Base-by-base conservation (phyloP, 1,140 invertebrate species). In the Phenacoccus solenopsis region DNA sequence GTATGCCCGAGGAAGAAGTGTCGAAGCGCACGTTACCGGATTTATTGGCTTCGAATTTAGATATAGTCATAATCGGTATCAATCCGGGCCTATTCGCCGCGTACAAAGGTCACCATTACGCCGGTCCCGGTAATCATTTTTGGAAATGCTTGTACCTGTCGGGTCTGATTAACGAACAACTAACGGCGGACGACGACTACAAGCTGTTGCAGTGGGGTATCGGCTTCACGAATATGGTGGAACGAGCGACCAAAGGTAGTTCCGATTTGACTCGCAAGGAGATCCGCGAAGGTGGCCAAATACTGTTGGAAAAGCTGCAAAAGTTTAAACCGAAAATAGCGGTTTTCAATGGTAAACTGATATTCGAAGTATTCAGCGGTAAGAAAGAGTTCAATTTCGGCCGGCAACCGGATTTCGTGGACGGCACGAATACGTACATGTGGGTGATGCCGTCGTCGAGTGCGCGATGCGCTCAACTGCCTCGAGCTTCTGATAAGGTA, bases 381-480 rank as follows among this genome's bases (percentile, higher is more conserved):
- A 96, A 96, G 80, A 98, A 98, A 79, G 94, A 98, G 78, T 98
- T 98, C 81, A 88, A 91, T 78, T 96, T 98, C 81, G 96, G 96
- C 64, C 89, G 94, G 76, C 95, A 98, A 79, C 91, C 93, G 0
- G 93, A 93, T 78, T 85, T 89, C 32, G 87, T 98, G 24, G 90
- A 94, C 73, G 94, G 93, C 68, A 96, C 94, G 21, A 92, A 92
- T 77, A 96, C 94, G 72, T 90, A 94, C 78, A 93, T 97, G 83
- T 98, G 93, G 92, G 95, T 98, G 76, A 97, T 98, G 94, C 95
- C 96, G 71, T 98, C 95, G 38, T 97, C 94, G 24, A 96, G 93
- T 78, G 95, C 96, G 35, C 85, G 95, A 71, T 98, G 94, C 81
- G 93, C 94, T 27, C 94, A 98, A 78, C 82, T 98, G 73, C 96